Evolutionary conservation across 2,113 vertebrate genomes (phyloP).

Genomic region (Anoura caudifer): DNA sequence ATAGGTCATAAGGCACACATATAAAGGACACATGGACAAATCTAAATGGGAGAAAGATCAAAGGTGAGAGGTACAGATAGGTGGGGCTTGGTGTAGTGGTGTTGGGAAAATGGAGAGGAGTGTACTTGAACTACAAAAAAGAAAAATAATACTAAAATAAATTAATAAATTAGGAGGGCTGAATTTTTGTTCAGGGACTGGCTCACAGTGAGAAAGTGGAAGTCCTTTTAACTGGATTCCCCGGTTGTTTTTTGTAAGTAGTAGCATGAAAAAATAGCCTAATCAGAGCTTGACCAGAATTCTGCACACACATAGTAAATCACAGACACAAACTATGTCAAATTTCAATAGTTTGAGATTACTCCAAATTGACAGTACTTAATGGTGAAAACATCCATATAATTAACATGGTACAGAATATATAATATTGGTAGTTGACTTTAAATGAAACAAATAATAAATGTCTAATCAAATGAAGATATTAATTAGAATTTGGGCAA

Average conservation of each 20-base stretch:
- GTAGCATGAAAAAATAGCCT: conserved; percentile 65
- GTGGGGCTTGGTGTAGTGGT: too few species aligned
- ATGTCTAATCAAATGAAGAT: neutral
- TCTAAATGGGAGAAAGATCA: too few species aligned
- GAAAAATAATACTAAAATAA: too few species aligned
- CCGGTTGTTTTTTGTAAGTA: neutral
- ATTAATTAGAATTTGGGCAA: conserved; percentile 57
- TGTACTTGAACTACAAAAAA: too few species aligned
- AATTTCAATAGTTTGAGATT: neutral
- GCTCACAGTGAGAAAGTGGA: neutral
- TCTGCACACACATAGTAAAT: conserved; percentile 53
- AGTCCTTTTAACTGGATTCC: neutral
- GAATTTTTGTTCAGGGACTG: neutral
- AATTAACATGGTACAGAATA: conserved; percentile 48
- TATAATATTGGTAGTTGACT: neutral
- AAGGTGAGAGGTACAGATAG: too few species aligned
- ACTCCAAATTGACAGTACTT: conserved; percentile 38
- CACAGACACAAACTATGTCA: conserved; percentile 25
- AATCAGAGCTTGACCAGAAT: conserved; percentile 46
- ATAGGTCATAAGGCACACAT: too few species aligned
- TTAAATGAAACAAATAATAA: conserved; percentile 62
- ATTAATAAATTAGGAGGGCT: neutral
- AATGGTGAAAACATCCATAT: conserved; percentile 50
- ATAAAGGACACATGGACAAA: too few species aligned
- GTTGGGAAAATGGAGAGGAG: too few species aligned